phyloP scores from a whole-genome alignment of 1,140 invertebrate species.

The Brachionus rubens region DNA sequence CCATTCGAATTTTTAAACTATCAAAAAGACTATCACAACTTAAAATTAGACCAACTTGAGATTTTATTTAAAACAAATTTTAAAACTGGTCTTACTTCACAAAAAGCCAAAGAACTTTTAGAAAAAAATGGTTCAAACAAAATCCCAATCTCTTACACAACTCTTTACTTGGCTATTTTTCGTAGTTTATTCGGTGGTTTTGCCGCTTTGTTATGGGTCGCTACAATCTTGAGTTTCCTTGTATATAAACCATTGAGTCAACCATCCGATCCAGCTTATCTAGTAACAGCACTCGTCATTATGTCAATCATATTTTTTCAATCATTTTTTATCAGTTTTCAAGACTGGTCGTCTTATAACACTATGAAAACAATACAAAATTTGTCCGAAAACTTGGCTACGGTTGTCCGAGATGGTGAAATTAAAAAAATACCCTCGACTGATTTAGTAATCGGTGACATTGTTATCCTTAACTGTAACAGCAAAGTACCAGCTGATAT shows the following conservation, averaged over 20 bases:
- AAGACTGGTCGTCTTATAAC: conserved; percentile 38
- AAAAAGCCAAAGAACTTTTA: not conserved
- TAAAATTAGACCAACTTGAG: not conserved
- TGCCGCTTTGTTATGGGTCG: conserved; percentile 3
- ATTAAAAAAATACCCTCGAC: conserved; percentile 73
- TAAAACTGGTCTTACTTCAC: not conserved
- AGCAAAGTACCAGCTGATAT: conserved; percentile 43
- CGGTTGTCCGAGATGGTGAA: conserved; percentile 86
- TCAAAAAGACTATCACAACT: conserved; percentile 17
- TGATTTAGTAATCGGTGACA: conserved; percentile 54
- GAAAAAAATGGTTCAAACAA: conserved; percentile 2
- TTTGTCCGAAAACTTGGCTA: conserved; percentile 68
- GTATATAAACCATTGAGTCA: conserved; percentile 1
- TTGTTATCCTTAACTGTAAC: conserved; percentile 3
- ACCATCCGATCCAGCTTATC: conserved; percentile 7
- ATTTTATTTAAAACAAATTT: not conserved
- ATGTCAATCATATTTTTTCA: conserved; percentile 23
- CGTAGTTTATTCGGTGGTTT: conserved; percentile 32
- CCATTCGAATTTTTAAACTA: not conserved
- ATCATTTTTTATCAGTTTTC: conserved; percentile 39
- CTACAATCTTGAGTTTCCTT: not conserved
- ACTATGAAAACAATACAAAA: conserved; percentile 36
- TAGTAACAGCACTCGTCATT: not conserved
- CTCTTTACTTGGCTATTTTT: not conserved
- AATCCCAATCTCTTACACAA: not conserved